These are phyloP conservation scores for Nothura maculosa DNA, from an alignment of 2,797 vertebrate species.

Conservation along the genomic window DNA sequence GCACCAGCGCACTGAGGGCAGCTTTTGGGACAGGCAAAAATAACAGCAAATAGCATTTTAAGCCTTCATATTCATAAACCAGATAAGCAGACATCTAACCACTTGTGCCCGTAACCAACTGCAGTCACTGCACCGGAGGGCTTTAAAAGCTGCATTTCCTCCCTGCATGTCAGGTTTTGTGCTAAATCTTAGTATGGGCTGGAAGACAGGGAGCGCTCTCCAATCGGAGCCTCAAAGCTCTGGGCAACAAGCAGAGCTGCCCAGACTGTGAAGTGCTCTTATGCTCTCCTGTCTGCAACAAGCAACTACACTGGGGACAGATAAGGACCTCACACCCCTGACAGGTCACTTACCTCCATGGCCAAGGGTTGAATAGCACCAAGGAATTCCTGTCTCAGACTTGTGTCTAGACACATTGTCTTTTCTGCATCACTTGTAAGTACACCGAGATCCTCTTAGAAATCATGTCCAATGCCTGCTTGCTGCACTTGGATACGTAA, in stretches of 20 bases:
- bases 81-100: not conserved
- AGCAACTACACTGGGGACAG: not conserved
- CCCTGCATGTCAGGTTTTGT: not conserved
- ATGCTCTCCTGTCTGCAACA: not conserved
- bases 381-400: not conserved
- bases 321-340: not conserved
- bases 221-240: not conserved
- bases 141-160: not conserved
- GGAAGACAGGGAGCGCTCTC: not conserved
- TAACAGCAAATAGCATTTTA: not conserved
- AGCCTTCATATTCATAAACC: not conserved
- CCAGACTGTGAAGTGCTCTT: not conserved
- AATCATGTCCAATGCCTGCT: not conserved
- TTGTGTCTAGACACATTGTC: not conserved
- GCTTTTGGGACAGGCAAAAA: not conserved
- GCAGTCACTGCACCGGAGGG: not conserved
- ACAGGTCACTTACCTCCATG: rapidly evolving
- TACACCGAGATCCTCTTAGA: not conserved
- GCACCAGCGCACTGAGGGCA: not conserved
- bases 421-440: not conserved
- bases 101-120: not conserved
- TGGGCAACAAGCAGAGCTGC: not conserved
- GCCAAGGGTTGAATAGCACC: not conserved
- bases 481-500: not conserved
- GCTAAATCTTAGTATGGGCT: not conserved